A percentile compares a stretch with the other conserved stretches of the same genome.
These are phyloP conservation scores for Python bivittatus DNA, from an alignment of 2,113 vertebrate genomes.

Conservation along the genomic window DNA sequence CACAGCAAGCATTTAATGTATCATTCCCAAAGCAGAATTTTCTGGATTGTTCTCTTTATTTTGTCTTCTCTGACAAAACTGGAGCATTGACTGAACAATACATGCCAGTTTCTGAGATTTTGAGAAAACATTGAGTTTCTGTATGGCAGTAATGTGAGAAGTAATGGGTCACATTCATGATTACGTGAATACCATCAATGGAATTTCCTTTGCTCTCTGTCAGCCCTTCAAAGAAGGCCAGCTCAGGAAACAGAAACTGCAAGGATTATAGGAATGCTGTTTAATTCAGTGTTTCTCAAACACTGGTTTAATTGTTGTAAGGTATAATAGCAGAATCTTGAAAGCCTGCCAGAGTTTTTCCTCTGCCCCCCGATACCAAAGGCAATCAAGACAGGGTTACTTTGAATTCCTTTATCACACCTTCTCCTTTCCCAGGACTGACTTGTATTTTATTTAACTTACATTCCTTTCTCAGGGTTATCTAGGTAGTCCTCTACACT, in stretches of 20 bases:
- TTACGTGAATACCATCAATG: neutral
- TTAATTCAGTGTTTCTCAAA: too few relatives aligned
- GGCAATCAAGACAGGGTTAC: neutral
- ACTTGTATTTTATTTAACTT: neutral
- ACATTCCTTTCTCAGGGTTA: neutral
- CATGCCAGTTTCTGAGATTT: neutral
- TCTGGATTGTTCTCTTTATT: neutral
- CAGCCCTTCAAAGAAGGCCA: neutral
- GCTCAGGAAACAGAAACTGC: neutral
- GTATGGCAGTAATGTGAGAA: neutral
- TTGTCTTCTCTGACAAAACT: neutral
- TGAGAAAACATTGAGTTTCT: neutral
- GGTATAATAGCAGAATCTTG: neutral
- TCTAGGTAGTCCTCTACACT: neutral
- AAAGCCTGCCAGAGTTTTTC: neutral
- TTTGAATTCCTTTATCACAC: neutral
- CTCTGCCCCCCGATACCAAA: neutral
- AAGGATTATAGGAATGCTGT: neutral
- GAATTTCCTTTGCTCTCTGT: neutral
- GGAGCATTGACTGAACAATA: neutral
- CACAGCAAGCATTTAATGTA: neutral
- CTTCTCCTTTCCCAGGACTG: neutral
- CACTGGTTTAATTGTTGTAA: neutral
- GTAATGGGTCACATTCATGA: neutral
- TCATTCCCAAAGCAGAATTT: neutral